Conservation (phyloP, 1,140 invertebrate genomes). For the Lerema accius region DNA sequence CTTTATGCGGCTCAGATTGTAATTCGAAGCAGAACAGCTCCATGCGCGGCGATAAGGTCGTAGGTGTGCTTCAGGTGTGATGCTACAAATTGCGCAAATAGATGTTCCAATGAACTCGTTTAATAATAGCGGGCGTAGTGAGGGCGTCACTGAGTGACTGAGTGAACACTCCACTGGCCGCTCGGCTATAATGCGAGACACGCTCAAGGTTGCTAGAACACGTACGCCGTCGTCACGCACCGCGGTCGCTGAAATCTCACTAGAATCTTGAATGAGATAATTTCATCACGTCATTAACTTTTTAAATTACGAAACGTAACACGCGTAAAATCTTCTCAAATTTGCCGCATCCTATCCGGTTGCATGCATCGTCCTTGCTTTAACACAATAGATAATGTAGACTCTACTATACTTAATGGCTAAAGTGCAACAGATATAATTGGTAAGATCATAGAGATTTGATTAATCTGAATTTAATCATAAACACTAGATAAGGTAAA, state of each 20-base stretch:
- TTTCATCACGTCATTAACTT: slow-evolving; percentile 43
- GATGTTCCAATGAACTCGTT: slow-evolving; percentile 82
- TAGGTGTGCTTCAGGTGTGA: slow-evolving; percentile 70
- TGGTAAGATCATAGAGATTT: neutral
- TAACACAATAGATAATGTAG: slow-evolving; percentile 19
- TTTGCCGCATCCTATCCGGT: slow-evolving; percentile 25
- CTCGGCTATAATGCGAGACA: slow-evolving; percentile 51
- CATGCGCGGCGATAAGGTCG: slow-evolving; percentile 66
- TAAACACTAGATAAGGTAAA: no score
- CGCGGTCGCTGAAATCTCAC: slow-evolving; percentile 48
- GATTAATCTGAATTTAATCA: neutral
- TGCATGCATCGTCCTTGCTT: slow-evolving; percentile 8
- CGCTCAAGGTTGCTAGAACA: slow-evolving; percentile 65
- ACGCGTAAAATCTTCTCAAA: slow-evolving; percentile 31
- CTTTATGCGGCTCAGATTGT: neutral
- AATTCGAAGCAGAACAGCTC: neutral
- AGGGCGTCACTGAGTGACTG: slow-evolving; percentile 57
- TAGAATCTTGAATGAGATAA: slow-evolving; percentile 55
- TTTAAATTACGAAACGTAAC: slow-evolving; percentile 29
- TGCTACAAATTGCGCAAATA: slow-evolving; percentile 81
- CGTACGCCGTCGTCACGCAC: slow-evolving; percentile 53
- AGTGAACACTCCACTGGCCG: slow-evolving; percentile 33
- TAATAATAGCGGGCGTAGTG: slow-evolving; percentile 80
- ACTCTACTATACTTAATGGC: neutral
- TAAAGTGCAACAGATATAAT: slow-evolving; percentile 4